Base-by-base conservation (phyloP, 2,113 vertebrate genomes). In the Seriola dumerili region DNA sequence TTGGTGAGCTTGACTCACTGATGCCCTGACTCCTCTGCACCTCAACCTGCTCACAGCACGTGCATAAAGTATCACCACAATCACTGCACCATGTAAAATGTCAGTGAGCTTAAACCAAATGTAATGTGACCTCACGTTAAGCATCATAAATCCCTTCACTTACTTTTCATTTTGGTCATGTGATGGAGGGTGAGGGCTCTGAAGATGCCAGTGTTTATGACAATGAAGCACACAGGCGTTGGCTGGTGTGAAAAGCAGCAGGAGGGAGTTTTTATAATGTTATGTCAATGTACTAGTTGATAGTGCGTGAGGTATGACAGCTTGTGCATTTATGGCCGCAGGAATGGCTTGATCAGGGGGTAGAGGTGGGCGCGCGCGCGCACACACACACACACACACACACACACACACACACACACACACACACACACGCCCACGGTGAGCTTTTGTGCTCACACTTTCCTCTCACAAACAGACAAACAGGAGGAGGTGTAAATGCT, bases 281-380 rank as follows among this genome's bases (percentile, higher is more conserved):
- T 23, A n/a, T 67, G 67, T 68, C 46, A 52, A 16, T 58, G 52
- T 65, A 25, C 38, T 40, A 38, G 67, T 62, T 73, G 65, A 78
- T 84, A 86, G 83, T 78, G 71, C 68, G 76, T 69, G 85, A 90
- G 86, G 78, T 86, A 80, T 69, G 80, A 82, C 76, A 88, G 86
- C 68, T 83, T 71, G 80, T 65, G 79, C 80, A 44, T 71, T 84
- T 77, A 87, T 81, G 81, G 73, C 81, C 4, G 62, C 38, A 78
- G 83, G 59, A 81, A 85, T 75, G 85, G 75, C 78, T 85, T 76
- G 80, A 78, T 88, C 42, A 29, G 67, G 48, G 8, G 36, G 65
- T 25, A 55, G 21, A 67, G 14, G 42, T 57, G 40, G 50, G 14
- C 38, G 8, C 38, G 8, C 29, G 2, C 16, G 50, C n/a, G n/a